Conservation (phyloP, 35 echinoderm and acorn worm genomes). For the Ophiothrix spiculata region DNA sequence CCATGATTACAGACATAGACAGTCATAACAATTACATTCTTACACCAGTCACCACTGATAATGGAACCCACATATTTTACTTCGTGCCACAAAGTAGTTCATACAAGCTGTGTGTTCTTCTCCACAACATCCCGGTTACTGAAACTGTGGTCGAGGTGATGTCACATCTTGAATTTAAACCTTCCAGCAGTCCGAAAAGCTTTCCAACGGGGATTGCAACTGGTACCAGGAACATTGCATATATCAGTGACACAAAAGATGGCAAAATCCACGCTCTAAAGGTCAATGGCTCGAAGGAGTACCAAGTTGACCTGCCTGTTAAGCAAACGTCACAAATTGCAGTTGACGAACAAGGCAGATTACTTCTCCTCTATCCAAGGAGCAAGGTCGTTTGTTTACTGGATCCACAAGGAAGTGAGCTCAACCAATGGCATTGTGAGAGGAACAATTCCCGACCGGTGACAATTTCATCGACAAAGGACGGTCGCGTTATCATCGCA, state of each 20-base stretch:
- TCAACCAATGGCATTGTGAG: background rate
- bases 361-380: background rate
- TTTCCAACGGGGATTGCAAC: background rate
- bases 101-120: background rate
- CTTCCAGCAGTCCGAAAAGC: background rate
- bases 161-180: background rate
- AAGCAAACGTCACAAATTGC: background rate
- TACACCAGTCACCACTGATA: background rate
- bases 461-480: background rate
- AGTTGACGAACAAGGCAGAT: background rate
- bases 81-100: background rate
- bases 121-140: background rate
- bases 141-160: background rate
- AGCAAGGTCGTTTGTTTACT: background rate
- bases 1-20: background rate
- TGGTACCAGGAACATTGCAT: background rate
- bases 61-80: background rate
- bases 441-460: background rate
- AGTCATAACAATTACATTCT: background rate
- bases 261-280: background rate
- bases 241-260: background rate
- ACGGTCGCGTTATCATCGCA: background rate
- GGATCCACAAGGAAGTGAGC: background rate
- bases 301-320: background rate
- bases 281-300: background rate